Percentiles rank a stretch among this genome's conserved stretches.
Conservation (phyloP, 2,113 vertebrate species). For the Engystomops pustulosus region DNA sequence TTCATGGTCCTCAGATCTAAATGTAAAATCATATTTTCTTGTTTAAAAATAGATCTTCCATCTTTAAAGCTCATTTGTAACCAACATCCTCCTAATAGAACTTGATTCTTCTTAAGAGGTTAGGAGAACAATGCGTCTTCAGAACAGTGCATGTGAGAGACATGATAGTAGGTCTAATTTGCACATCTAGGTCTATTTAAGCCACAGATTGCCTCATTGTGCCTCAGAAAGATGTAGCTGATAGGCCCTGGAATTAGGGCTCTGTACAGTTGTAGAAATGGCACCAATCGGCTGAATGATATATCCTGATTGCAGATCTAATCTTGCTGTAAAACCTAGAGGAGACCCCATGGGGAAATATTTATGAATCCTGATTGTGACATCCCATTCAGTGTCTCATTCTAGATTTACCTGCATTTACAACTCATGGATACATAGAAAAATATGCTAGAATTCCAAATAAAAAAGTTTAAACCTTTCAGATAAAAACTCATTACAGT, state of each 20-base stretch:
- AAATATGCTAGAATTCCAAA: constrained; percentile 13
- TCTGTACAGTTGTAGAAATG: constrained; percentile 75
- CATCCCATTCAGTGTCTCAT: constrained; percentile 58
- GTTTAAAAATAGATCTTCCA: constrained; percentile 70
- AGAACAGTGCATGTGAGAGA: constrained; percentile 75
- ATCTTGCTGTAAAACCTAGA: constrained; percentile 63
- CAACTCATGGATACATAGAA: constrained; percentile 33
- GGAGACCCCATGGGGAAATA: constrained; percentile 64
- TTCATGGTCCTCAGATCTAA: constrained; percentile 35
- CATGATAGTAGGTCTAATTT: constrained; percentile 79
- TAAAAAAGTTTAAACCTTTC: not conserved
- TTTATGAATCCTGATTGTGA: constrained; percentile 77
- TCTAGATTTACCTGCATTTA: constrained; percentile 54
- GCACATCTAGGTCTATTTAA: constrained; percentile 71
- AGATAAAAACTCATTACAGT: not conserved
- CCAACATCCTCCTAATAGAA: constrained; percentile 78
- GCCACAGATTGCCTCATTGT: constrained; percentile 81
- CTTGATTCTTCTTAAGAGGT: constrained; percentile 70
- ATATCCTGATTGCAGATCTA: constrained; percentile 79
- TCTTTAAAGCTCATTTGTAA: constrained; percentile 72
- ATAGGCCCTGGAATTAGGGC: constrained; percentile 74
- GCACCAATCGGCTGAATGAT: constrained; percentile 81
- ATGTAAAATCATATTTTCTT: constrained; percentile 56
- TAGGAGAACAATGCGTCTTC: constrained; percentile 77
- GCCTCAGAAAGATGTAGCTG: constrained; percentile 67